phyloP scores from a whole-genome alignment of 2,888 invertebrate genomes.

The Morpho helenor region DNA sequence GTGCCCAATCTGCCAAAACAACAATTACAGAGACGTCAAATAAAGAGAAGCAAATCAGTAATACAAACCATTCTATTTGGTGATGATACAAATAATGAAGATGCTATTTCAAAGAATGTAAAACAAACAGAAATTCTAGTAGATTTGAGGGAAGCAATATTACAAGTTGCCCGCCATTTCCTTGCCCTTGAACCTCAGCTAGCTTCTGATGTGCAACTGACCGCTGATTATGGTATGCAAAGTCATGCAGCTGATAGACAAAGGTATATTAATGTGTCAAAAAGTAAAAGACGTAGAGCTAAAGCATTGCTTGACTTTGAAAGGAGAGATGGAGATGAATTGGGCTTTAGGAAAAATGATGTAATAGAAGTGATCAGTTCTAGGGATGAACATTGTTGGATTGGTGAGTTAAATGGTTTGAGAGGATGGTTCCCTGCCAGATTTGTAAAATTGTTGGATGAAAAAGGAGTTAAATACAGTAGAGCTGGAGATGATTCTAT shows the following conservation, averaged over 20 bases:
- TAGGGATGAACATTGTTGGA: slow-evolving; percentile 99
- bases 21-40: slow-evolving; percentile 90
- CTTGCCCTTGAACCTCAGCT: slow-evolving; percentile 94
- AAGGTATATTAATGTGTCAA: slow-evolving; percentile 95
- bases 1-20: slow-evolving; percentile 96
- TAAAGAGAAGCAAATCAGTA: slow-evolving; percentile 94
- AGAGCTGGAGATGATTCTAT: slow-evolving; percentile 98
- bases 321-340: slow-evolving; percentile 97
- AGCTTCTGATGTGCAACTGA: slow-evolving; percentile 86
- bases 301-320: slow-evolving; percentile 98
- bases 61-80: slow-evolving; percentile 93
- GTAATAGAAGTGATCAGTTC: slow-evolving; percentile 98
- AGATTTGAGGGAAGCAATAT: slow-evolving; percentile 97
- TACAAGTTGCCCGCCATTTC: slow-evolving; percentile 95
- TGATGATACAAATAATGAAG: slow-evolving; percentile 87
- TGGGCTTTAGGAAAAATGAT: slow-evolving; percentile 99
- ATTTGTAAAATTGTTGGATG: slow-evolving; percentile 97
- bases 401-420: slow-evolving; percentile 97
- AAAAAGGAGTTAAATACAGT: slow-evolving; percentile 86
- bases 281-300: slow-evolving; percentile 92
- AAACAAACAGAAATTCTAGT: slow-evolving; percentile 98
- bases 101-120: slow-evolving; percentile 96
- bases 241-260: slow-evolving; percentile 97
- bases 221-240: slow-evolving; percentile 97
- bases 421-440: slow-evolving; percentile 98